These are phyloP conservation scores for Colistium nudipinnis DNA, from an alignment of 2,113 vertebrate genomes.

Conservation along the genomic window DNA sequence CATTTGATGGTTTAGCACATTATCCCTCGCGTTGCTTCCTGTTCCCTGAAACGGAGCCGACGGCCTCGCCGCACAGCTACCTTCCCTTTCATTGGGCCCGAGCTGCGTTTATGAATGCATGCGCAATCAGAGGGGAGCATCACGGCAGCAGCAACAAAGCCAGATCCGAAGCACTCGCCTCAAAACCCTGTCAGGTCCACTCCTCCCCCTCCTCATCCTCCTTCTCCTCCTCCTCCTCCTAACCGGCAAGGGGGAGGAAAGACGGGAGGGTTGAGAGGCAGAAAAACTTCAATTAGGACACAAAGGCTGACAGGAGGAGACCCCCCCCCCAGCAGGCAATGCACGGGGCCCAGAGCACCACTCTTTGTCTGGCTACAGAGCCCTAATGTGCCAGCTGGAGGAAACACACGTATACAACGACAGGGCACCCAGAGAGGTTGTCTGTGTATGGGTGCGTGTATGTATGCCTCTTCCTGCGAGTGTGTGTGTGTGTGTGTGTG, in stretches of 20 bases:
- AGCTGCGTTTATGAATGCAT: conserved; percentile 34
- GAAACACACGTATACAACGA: conserved; percentile 20
- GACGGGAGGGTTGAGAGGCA: conserved; percentile 60
- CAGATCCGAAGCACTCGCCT: conserved; percentile 44
- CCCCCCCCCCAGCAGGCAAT: conserved; percentile 37
- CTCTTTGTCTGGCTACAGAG: conserved; percentile 71
- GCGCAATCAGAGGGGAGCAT: conserved; percentile 47
- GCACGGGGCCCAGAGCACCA: conserved; percentile 46
- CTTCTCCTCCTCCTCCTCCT: conserved; percentile 22
- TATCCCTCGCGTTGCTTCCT: conserved; percentile 37
- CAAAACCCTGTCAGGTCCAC: conserved; percentile 44
- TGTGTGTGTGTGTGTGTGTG: not conserved
- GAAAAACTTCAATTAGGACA: conserved; percentile 83
- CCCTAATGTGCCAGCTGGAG: conserved; percentile 68
- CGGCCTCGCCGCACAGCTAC: conserved; percentile 9
- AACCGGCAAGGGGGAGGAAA: conserved; percentile 57
- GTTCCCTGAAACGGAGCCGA: conserved; percentile 21
- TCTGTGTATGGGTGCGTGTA: conserved; percentile 47
- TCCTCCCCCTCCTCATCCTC: conserved; percentile 22
- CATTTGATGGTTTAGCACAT: conserved; percentile 30
- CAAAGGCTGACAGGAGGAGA: conserved; percentile 77
- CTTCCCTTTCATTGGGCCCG: conserved; percentile 10
- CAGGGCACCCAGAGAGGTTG: conserved; percentile 34
- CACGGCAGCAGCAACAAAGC: conserved; percentile 65
- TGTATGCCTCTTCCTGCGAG: too few relatives aligned